Base-by-base conservation (phyloP, 2,888 invertebrate genomes). In the Drepana falcataria region DNA sequence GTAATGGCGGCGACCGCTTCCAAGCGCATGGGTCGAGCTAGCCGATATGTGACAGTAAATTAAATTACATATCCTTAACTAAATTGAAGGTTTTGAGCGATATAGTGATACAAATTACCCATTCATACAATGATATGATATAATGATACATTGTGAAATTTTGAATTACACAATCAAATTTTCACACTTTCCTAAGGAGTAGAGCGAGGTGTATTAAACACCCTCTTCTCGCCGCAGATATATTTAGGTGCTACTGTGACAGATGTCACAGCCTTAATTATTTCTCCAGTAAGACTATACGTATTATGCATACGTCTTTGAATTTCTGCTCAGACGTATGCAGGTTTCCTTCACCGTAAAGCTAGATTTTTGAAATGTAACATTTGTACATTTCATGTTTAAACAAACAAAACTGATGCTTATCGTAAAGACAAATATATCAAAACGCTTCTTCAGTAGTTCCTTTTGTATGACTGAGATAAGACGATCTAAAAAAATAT, bases 1-100 rank as follows among this genome's bases (percentile, higher is more conserved):
- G 81, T 81, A 74, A 85, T 88, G 83, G 85, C 84, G 87, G 82
- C 77, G 83, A 85, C 82, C 78, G 81, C 76, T 81, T 71, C 81
- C 71, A 77, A 79, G 73, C 70, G 66, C 65, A 75, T 68, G 67
- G 68, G 64, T 58, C 51, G 60, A 61, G 71, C 71, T 80, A 79
- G 75, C 79, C 64, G 67, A 71, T 77, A 75, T 61, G 71, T 66
- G 69, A 68, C 69, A 71, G 77, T 85, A 83, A 85, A 86, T 85
- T 81, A 75, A 85, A 83, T 83, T 77, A 78, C 69, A 68, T 58
- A 62, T 59, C 66, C 64, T 71, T 67, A 68, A 73, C 68, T 75
- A 64, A 67, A 75, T 70, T 66, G 64, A 61, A 61, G 58, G 68
- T 66, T 71, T 73, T 67, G 65, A 60, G 51, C 40, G 68, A 72